Evolutionary conservation across 2,888 invertebrate genomes (phyloP).

Genomic region (Sarcophaga variegata): DNA sequence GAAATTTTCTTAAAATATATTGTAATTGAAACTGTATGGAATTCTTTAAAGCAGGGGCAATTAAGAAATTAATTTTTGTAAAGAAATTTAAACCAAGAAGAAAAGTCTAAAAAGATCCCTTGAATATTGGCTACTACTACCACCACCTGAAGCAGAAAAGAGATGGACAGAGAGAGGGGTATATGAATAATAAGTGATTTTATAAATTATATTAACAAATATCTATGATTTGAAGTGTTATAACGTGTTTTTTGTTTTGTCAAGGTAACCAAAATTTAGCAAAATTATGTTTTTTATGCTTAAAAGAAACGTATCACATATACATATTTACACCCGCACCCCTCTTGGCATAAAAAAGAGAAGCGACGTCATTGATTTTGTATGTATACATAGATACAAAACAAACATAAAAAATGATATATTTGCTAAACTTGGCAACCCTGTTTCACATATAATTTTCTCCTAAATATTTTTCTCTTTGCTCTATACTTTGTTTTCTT

Average conservation of each 20-base stretch:
- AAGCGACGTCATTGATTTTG: slow-evolving; percentile 65
- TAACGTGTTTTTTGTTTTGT: slow-evolving; percentile 16
- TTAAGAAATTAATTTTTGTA: background rate
- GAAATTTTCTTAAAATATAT: background rate
- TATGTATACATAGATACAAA: slow-evolving; percentile 38
- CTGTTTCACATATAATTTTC: background rate
- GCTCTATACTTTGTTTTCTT: background rate
- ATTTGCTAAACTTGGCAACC: slow-evolving; percentile 22
- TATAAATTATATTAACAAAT: slow-evolving; percentile 8
- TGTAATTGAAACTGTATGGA: background rate
- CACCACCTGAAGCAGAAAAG: background rate
- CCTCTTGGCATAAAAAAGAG: slow-evolving; percentile 28
- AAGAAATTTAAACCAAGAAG: background rate
- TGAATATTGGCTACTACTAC: too few relatives aligned
- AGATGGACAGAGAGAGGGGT: slow-evolving; percentile 11
- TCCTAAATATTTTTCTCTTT: slow-evolving; percentile 19
- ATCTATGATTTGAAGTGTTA: slow-evolving; percentile 38
- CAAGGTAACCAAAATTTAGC: slow-evolving; percentile 27
- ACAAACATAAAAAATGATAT: background rate
- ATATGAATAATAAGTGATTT: slow-evolving; percentile 11
- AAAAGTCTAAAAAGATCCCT: background rate
- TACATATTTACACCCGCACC: background rate
- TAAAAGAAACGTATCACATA: background rate
- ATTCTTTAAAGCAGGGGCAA: background rate
- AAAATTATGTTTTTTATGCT: slow-evolving; percentile 4